These are phyloP conservation scores for Sylvilagus floridanus DNA, from an alignment of 2,797 vertebrate genomes.

Conservation along the genomic window DNA sequence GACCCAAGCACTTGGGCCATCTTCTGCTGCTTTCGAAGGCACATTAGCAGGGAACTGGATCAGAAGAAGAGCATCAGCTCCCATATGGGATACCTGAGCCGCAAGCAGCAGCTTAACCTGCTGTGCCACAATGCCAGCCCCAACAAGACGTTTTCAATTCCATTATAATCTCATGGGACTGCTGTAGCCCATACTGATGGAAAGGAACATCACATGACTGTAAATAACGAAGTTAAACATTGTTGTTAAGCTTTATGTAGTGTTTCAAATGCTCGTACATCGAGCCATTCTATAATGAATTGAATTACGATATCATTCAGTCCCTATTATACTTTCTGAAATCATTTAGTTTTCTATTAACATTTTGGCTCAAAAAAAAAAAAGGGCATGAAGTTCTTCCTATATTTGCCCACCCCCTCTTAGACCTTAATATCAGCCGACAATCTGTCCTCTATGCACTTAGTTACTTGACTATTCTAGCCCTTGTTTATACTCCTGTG, in stretches of 20 bases:
- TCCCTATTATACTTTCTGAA: background rate
- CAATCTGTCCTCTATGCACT: background rate
- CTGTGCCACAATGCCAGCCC: too few species aligned
- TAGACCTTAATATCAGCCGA: background rate
- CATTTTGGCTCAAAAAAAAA: background rate
- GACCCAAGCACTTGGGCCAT: too few species aligned
- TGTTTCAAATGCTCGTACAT: background rate
- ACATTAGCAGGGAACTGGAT: too few species aligned
- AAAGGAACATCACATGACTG: background rate
- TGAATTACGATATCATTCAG: background rate
- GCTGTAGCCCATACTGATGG: background rate
- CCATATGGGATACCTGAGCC: too few species aligned
- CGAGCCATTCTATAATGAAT: background rate
- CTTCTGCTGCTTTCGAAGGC: too few species aligned
- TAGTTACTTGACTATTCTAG: too few species aligned
- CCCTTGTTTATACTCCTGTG: too few species aligned
- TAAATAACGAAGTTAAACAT: conserved; percentile 7
- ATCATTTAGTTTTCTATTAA: background rate
- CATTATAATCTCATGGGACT: background rate
- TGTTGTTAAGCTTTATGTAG: conserved; percentile 12
- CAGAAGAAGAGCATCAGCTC: too few species aligned
- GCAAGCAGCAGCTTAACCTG: too few species aligned
- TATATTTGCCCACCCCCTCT: background rate
- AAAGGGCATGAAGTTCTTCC: background rate
- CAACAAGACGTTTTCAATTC: background rate